Evolutionary conservation across 2,888 invertebrate genomes (phyloP), one percentile per base, ranked within the genome.

Genomic region (Oxyscelio sp.): DNA sequence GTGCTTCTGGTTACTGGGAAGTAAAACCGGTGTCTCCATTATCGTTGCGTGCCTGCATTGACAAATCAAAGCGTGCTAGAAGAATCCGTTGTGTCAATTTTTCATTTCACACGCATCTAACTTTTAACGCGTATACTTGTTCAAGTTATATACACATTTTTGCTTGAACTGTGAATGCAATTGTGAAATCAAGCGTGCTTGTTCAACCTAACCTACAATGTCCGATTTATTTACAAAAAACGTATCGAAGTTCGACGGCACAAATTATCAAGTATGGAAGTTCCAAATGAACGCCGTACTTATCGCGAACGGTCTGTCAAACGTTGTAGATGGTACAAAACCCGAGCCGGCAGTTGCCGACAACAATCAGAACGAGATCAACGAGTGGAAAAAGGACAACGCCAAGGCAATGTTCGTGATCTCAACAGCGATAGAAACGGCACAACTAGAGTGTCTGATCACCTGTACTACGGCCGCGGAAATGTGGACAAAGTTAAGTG

Each of bases 331-430:
- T 9, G 56, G 75, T n/a, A n/a, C n/a, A n/a, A n/a, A n/a, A n/a
- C 9, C 2, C 3, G 45, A 38, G 17, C 71, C 50, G 1, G 27
- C 5, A 17, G 66, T 8, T 15, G 34, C 22, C 3, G 11, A 34
- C 3, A 11, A 21, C 52, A 43, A 34, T 21, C 22, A 19, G 17
- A 21, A 19, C 45, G 63, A 43, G 19, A n/a, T 9, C 4, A 71
- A 81, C 48, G 24, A 22, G 27, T 88, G 87, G 87, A 40, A 56
- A 13, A 83, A 73, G 9, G 83, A 88, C 24, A 87, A 89, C 27
- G 87, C 89, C 11, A 85, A 48, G 19, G 88, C 88, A 3, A 89
- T 87, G 87, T 89, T 56, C 22, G 4, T 88, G 0, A 77, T 89
- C 1, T 85, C 88, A 1, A 80, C 87, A 8, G 34, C 87, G 15